A percentile compares a stretch with the other conserved stretches of the same genome.
phyloP scores from a whole-genome alignment of 2,113 vertebrate genomes.

The Osmerus eperlanus region DNA sequence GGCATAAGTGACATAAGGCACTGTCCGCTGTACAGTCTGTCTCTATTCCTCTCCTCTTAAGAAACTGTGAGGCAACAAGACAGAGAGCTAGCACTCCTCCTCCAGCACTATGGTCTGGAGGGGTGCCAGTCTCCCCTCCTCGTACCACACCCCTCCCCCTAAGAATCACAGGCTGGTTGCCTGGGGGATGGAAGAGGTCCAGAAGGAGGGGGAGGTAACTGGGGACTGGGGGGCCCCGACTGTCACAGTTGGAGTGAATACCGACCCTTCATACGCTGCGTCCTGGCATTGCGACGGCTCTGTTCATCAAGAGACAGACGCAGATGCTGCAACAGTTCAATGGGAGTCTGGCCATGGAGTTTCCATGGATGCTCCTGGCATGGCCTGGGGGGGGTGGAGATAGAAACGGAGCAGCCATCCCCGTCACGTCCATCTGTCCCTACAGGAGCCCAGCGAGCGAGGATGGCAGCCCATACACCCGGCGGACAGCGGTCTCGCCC shows the following conservation, averaged over 20 bases:
- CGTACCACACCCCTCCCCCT: slow-evolving; percentile 10
- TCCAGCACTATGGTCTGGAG: slow-evolving; percentile 27
- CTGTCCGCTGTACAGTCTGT: slow-evolving; percentile 5
- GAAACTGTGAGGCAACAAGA: background rate
- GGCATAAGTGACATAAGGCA: slow-evolving; percentile 22
- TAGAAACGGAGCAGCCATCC: slow-evolving; percentile 20
- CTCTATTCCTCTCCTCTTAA: background rate
- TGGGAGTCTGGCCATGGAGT: slow-evolving; percentile 11
- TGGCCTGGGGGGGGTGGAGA: background rate
- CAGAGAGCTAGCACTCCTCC: slow-evolving; percentile 14
- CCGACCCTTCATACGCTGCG: slow-evolving; percentile 30
- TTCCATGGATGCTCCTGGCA: slow-evolving; percentile 23
- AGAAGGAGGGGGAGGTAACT: slow-evolving; percentile 14
- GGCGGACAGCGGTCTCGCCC: slow-evolving; percentile 8
- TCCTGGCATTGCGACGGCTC: slow-evolving; percentile 32
- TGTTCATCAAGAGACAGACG: slow-evolving; percentile 31
- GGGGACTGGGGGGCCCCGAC: slow-evolving; percentile 6
- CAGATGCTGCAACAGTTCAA: slow-evolving; percentile 43
- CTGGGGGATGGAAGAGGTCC: slow-evolving; percentile 43
- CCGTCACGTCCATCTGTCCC: slow-evolving; percentile 44
- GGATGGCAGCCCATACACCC: slow-evolving; percentile 18
- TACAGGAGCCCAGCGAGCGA: slow-evolving; percentile 6
- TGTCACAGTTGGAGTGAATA: slow-evolving; percentile 32
- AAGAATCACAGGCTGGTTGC: slow-evolving; percentile 40
- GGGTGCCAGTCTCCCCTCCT: slow-evolving; percentile 32